Conservation (phyloP, 2,113 vertebrate species). For the Sphaerodactylus townsendi region DNA sequence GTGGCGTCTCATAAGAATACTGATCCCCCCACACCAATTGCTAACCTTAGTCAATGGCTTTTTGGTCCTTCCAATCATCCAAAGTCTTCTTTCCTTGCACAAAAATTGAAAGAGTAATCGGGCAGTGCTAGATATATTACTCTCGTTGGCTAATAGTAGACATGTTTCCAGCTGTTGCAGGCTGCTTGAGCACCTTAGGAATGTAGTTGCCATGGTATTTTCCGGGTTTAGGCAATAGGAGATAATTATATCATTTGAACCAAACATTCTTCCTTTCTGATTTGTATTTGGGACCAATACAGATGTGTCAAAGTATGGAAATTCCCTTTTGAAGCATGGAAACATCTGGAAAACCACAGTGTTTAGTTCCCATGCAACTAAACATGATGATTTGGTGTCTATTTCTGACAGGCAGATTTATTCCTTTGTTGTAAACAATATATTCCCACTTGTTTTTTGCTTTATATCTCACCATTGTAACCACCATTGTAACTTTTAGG, state of each 20-base stretch:
- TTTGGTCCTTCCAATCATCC: not conserved
- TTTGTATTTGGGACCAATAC: not conserved
- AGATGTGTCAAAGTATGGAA: not conserved
- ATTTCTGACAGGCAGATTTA: not conserved
- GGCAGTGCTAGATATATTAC: not conserved
- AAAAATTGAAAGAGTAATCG: not conserved
- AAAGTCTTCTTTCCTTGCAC: not conserved
- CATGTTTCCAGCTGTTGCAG: conserved; percentile 10
- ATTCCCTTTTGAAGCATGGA: conserved; percentile 21
- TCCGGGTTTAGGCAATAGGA: not conserved
- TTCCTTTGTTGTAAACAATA: not conserved
- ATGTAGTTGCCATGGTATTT: not conserved
- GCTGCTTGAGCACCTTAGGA: not conserved
- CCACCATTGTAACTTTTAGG: not conserved
- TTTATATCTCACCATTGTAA: not conserved
- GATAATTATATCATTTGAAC: not conserved
- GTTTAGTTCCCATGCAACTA: not conserved
- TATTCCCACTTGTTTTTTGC: not conserved
- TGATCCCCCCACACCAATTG: not conserved
- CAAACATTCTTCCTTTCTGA: not conserved
- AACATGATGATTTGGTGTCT: conserved; percentile 6
- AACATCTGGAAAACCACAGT: conserved; percentile 11
- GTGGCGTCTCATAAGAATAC: not conserved
- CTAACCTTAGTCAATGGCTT: not conserved
- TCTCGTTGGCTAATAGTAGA: not conserved